Base-by-base conservation (phyloP, 2,113 vertebrate species). In the Mirounga angustirostris region DNA sequence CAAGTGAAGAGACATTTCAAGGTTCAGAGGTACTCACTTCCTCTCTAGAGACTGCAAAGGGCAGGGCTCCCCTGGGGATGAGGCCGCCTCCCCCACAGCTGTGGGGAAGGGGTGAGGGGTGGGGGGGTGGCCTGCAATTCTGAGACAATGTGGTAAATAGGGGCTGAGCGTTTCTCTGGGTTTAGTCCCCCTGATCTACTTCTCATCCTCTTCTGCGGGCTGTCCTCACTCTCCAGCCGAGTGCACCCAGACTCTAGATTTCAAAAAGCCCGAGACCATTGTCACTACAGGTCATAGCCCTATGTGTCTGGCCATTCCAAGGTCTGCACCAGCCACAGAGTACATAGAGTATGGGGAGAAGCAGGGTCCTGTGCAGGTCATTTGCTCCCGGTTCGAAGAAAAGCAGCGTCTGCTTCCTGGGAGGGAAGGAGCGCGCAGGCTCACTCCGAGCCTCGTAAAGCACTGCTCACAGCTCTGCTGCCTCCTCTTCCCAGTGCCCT, bases 321-420 rank as follows among this genome's bases (percentile, higher is more conserved):
- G 26, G 22, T 63, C 58, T 12, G 0, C 0, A 1, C 54, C 82
- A 50, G 61, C 33, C 18, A 8, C 0, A 19, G 26, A 30, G n/a
- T 11, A 22, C 43, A 0, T 19, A 19, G 67, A 36, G 33, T 21
- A 36, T 4, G 14, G 63, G 58, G 33, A 63, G 90, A 40, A 52
- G 71, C 40, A 33, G 65, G 24, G 0, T 67, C 33, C 74, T 14
- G 56, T 13, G 4, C 16, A 6, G 24, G 13, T 12, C 50, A 14
- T 19, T 54, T 28, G 33, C 28, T 85, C 58, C 33, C n/a, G 30
- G 56, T 50, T 61, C 81, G 9, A 24, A 15, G 15, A 36, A 73
- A 12, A 91, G 46, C 15, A 28, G n/a, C 7, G 1, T 36, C 22
- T 46, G 0, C 16, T 73, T 36, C 80, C 36, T 0, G 3, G 30